Base-by-base conservation (phyloP, 2,888 invertebrate genomes). In the Zootermopsis nevadensis region DNA sequence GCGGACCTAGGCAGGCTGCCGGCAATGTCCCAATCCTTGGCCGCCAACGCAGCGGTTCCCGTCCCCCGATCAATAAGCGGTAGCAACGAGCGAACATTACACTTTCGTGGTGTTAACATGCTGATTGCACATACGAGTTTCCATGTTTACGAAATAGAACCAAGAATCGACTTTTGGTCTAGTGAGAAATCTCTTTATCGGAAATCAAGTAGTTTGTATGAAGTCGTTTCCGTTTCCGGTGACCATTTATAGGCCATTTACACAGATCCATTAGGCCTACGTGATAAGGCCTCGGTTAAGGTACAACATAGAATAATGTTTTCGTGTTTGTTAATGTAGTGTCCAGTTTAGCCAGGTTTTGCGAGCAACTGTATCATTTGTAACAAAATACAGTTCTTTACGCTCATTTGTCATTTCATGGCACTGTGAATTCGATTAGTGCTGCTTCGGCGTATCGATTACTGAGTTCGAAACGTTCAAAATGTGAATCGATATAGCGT, bases 11-110 rank as follows among this genome's bases (percentile, higher is more conserved):
- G 24, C 60, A 60, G 55, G 35, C 60, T 60, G 60, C 60, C 79
- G 79, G 79, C 79, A n/a, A 48, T 33, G n/a, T n/a, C 60, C 24
- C 35, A 38, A 19, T 38, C n/a, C 74, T 38, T 27, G 10, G 38
- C 74, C 74, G 74, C 74, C 74, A 74, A 74, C 74, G 24, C 69
- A n/a, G 22, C 35, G n/a, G 74, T 0, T 12, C 74, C n/a, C n/a
- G n/a, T 38, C 38, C 38, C 74, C 42, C 38, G 74, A n/a, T 42
- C 42, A 74, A 74, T 38, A 42, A 66, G 31, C 27, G 15, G 15
- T 69, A 31, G 66, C 6, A 15, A 66, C 33, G 4, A 4, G 31
- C 69, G 8, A 7, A 4, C 19, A 0, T 60, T 19, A 22, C 8
- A 12, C 7, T 0, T 19, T 15, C 19, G 48, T 48, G 15, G 48